Evolutionary conservation across 2,888 invertebrate species (phyloP), one percentile per base, ranked within the genome.

Genomic region (Laspeyria flexula): DNA sequence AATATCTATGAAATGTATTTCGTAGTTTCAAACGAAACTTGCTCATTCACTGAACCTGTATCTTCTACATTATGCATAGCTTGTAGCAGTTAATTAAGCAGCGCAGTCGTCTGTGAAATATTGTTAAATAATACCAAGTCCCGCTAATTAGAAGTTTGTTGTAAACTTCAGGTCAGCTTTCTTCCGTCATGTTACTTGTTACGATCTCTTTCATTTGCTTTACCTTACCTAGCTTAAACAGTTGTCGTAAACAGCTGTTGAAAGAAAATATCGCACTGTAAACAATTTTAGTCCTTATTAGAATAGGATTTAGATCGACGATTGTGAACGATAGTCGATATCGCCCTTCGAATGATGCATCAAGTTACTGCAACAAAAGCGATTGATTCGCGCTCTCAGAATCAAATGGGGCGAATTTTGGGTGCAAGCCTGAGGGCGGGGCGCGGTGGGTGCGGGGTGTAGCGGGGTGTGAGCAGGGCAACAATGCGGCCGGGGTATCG

Each of bases 401-500:
- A 88, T 86, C 87, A 88, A 89, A 87, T 86, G 83, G 88, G 88
- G 90, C 88, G 87, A 88, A 90, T 83, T 89, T 88, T 65, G 82
- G 87, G 82, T 85, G 86, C 81, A 81, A 77, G 81, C 72, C 72
- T 63, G 73, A 59, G 79, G 76, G 78, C 78, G 73, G 77, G 76
- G 75, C 68, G 71, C 67, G 77, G 66, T 55, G 57, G 54, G 43
- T 39, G 45, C 48, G 53, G 52, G 69, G 54, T 41, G 33, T 43
- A 47, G 53, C 48, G 69, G 70, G 73, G 75, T 68, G 62, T 73
- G 65, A 72, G 74, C 68, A 81, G 79, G 87, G 85, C 80, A 90
- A 91, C 90, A 90, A 90, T 90, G 91, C 90, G 91, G 87, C 89
- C 89, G 76, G 80, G 78, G 77, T 90, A 90, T 90, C 89, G 90